These are phyloP conservation scores for Bambusicola thoracicus DNA, from an alignment of 2,113 vertebrate species.

Conservation along the genomic window DNA sequence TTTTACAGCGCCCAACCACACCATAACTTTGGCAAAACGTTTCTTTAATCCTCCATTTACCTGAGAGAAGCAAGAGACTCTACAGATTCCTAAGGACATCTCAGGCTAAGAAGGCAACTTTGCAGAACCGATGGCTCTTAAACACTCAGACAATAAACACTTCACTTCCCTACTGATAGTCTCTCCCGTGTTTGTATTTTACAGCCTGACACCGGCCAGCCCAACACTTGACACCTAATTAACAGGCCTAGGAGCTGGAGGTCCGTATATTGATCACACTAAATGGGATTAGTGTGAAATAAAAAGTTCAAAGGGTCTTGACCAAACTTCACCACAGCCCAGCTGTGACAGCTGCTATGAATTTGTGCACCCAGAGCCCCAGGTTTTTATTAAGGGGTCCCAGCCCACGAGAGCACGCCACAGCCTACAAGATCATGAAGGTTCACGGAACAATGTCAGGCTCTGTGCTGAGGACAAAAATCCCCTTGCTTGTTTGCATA, in stretches of 20 bases:
- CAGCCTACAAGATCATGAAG: constrained; percentile 30
- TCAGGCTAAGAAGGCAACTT: background rate
- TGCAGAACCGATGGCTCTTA: constrained; percentile 18
- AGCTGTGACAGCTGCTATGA: constrained; percentile 69
- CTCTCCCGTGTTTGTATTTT: constrained; percentile 61
- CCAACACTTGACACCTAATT: constrained; percentile 76
- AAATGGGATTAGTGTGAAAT: constrained; percentile 74
- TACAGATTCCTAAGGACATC: background rate
- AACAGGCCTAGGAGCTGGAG: constrained; percentile 65
- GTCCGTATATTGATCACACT: constrained; percentile 71
- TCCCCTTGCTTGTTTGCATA: constrained; percentile 38
- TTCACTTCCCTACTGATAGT: constrained; percentile 15
- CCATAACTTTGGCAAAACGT: background rate
- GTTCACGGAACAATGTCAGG: constrained; percentile 51
- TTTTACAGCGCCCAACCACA: background rate
- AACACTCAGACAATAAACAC: constrained; percentile 67
- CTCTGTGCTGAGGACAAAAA: constrained; percentile 47
- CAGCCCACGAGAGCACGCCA: background rate
- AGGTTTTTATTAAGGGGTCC: constrained; percentile 43
- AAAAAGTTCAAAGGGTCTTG: constrained; percentile 75
- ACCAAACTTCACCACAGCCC: constrained; percentile 60
- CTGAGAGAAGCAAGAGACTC: constrained; percentile 2
- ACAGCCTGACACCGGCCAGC: constrained; percentile 61
- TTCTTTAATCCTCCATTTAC: background rate
- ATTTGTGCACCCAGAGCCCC: constrained; percentile 55